A percentile compares a stretch with the other conserved stretches of the same genome.
These are phyloP conservation scores for Limanda limanda DNA, from an alignment of 2,113 vertebrate species.

Conservation along the genomic window DNA sequence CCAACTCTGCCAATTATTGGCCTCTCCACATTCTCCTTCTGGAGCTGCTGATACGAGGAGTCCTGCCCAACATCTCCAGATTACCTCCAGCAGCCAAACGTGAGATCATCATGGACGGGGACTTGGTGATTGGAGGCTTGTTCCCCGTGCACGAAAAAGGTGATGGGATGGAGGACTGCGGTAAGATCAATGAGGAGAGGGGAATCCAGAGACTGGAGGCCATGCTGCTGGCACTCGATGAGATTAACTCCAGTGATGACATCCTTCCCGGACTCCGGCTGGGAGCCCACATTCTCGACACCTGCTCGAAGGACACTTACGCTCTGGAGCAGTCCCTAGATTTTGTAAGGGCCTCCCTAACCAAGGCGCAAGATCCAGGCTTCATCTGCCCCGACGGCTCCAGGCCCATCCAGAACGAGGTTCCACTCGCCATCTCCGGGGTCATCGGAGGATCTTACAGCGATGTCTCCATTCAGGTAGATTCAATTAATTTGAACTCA, in stretches of 20 bases:
- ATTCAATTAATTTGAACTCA: background rate
- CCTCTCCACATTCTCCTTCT: slow-evolving; percentile 69
- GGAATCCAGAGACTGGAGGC: slow-evolving; percentile 98
- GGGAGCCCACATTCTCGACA: slow-evolving; percentile 96
- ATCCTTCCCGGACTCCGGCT: slow-evolving; percentile 92
- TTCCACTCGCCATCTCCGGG: slow-evolving; percentile 92
- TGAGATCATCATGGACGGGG: slow-evolving; percentile 92
- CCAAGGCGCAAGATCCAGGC: slow-evolving; percentile 91
- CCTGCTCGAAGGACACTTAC: slow-evolving; percentile 97
- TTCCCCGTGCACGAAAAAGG: slow-evolving; percentile 98
- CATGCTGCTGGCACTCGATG: slow-evolving; percentile 96
- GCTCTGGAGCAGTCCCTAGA: slow-evolving; percentile 97
- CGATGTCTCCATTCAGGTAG: slow-evolving; percentile 97
- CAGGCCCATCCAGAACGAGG: slow-evolving; percentile 90
- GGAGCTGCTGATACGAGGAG: slow-evolving; percentile 69
- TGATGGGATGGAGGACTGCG: slow-evolving; percentile 89
- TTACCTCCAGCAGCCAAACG: slow-evolving; percentile 83
- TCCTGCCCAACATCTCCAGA: slow-evolving; percentile 77
- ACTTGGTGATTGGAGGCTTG: slow-evolving; percentile 94
- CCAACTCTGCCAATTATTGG: slow-evolving; percentile 55
- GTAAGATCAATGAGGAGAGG: slow-evolving; percentile 93
- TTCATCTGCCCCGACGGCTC: slow-evolving; percentile 97
- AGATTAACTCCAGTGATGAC: slow-evolving; percentile 90
- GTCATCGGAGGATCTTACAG: slow-evolving; percentile 99
- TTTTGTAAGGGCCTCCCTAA: slow-evolving; percentile 95